phyloP scores from a whole-genome alignment of 2,113 vertebrate species.

The Elanus axillaris region DNA sequence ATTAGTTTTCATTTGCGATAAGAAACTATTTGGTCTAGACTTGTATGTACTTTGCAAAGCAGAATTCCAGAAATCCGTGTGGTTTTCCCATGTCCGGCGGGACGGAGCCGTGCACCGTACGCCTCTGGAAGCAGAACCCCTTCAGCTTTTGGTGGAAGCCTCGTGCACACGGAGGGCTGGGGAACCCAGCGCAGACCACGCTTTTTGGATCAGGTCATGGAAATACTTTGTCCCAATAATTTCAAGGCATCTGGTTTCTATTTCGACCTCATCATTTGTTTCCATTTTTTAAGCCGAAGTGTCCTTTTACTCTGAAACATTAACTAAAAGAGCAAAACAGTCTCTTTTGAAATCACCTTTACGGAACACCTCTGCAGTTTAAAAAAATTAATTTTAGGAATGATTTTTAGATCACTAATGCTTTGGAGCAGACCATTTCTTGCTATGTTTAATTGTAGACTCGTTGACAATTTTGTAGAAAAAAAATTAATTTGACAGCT shows the following conservation, averaged over 20 bases:
- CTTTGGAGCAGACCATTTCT: not conserved
- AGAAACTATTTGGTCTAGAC: not conserved
- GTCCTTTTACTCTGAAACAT: no score
- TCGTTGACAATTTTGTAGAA: not conserved
- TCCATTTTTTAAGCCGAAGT: not conserved
- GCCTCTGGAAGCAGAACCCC: not conserved
- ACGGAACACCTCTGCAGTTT: not conserved
- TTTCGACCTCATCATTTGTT: not conserved
- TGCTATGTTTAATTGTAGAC: not conserved
- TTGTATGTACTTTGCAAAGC: not conserved
- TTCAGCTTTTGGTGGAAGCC: not conserved
- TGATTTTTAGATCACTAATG: not conserved
- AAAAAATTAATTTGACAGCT: not conserved
- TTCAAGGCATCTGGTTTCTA: not conserved
- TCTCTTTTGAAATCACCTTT: not conserved
- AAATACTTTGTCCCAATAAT: not conserved
- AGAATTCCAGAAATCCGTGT: not conserved
- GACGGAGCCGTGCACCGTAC: not conserved
- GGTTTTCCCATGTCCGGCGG: not conserved
- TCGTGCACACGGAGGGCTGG: accelerated
- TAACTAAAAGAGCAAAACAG: not conserved
- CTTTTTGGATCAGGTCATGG: not conserved
- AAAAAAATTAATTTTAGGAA: not conserved
- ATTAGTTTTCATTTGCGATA: not conserved
- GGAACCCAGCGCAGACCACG: not conserved